Evolutionary conservation across 2,113 vertebrate species (phyloP).

Genomic region (Nothoprocta perdicaria): DNA sequence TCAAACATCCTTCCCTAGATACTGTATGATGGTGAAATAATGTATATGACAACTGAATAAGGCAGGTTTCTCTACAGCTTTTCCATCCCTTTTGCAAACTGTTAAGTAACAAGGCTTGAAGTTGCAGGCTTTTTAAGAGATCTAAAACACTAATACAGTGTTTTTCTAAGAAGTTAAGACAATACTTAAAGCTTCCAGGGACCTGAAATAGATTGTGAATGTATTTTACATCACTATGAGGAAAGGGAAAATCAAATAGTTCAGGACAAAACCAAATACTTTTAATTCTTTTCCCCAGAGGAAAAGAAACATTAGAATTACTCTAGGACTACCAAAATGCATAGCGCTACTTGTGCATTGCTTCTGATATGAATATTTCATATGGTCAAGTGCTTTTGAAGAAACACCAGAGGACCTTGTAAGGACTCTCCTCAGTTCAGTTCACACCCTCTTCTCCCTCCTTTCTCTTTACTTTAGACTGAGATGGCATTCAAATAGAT

Average conservation of each 20-base stretch:
- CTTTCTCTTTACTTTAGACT: neutral
- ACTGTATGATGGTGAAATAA: neutral
- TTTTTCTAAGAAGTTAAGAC: neutral
- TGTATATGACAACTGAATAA: neutral
- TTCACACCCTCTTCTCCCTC: neutral
- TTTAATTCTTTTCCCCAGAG: neutral
- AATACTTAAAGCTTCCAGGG: neutral
- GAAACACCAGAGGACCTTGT: neutral
- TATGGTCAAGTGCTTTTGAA: neutral
- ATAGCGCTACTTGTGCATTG: neutral
- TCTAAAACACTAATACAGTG: neutral
- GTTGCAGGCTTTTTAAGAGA: neutral
- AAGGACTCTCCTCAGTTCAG: neutral
- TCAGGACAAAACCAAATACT: neutral
- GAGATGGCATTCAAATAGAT: neutral
- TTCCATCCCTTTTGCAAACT: neutral
- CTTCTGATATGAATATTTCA: neutral
- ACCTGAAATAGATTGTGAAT: neutral
- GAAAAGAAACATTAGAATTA: neutral
- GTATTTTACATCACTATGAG: conserved; percentile 20
- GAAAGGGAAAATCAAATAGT: neutral
- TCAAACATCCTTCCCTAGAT: neutral
- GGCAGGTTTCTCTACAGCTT: neutral
- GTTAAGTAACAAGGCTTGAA: neutral
- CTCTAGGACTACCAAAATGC: neutral